These are phyloP conservation scores for Trissolcus basalis DNA, from an alignment of 1,140 invertebrate genomes.

Conservation along the genomic window DNA sequence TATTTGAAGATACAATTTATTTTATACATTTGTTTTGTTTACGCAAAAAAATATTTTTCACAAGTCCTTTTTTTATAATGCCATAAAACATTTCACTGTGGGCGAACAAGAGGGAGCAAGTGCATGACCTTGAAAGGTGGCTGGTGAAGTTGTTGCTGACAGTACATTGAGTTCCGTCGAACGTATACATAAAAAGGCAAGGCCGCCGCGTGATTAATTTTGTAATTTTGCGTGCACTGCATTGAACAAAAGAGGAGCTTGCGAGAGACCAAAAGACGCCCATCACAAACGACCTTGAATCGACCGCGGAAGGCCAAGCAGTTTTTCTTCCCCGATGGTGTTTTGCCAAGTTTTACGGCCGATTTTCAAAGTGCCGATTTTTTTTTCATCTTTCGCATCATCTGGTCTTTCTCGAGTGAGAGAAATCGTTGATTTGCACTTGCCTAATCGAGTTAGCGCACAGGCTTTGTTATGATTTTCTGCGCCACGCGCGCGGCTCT, in stretches of 20 bases:
- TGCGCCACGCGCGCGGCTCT: slow-evolving; percentile 10
- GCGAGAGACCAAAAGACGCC: neutral
- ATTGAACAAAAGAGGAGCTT: neutral
- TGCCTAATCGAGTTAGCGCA: slow-evolving; percentile 1
- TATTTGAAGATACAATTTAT: no score
- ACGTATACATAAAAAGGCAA: slow-evolving; percentile 50
- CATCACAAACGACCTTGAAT: slow-evolving; percentile 16
- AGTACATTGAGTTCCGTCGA: slow-evolving; percentile 33
- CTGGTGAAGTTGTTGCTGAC: slow-evolving; percentile 24
- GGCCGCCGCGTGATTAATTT: slow-evolving; percentile 47
- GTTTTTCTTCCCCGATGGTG: slow-evolving; percentile 15
- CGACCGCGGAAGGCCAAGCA: slow-evolving; percentile 29
- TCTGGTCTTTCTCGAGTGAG: neutral
- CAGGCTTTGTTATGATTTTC: slow-evolving; percentile 14
- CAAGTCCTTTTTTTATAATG: no score
- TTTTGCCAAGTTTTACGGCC: neutral
- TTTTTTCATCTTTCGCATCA: neutral
- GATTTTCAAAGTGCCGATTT: neutral
- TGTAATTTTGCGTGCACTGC: slow-evolving; percentile 44
- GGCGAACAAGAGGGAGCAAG: slow-evolving; percentile 5
- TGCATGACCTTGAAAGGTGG: slow-evolving; percentile 60
- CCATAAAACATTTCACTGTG: no score
- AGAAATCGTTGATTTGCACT: slow-evolving; percentile 1
- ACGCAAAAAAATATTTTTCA: no score
- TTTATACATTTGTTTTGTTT: no score